A percentile compares a stretch with the other conserved stretches of the same genome.
Conservation (phyloP, 1,140 invertebrate species). For the Drosophila punjabiensis region DNA sequence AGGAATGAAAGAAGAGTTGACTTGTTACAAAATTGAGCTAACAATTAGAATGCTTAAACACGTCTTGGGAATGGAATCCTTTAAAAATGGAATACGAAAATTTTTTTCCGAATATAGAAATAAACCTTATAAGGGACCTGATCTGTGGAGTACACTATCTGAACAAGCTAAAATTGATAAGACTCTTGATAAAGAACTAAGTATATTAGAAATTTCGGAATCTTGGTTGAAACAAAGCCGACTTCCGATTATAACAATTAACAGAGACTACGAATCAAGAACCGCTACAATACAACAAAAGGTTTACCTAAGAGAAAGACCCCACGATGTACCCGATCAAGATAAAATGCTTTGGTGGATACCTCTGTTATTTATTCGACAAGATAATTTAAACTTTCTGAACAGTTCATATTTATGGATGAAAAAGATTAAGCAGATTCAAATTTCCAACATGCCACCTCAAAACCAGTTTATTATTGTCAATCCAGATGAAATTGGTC, state of each 20-base stretch:
- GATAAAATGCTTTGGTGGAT: conserved; percentile 90
- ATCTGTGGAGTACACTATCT: conserved; percentile 92
- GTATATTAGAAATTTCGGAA: conserved; percentile 89
- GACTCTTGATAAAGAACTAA: conserved; percentile 87
- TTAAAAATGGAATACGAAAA: conserved; percentile 90
- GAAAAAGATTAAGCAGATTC: conserved; percentile 86
- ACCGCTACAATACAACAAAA: conserved; percentile 89
- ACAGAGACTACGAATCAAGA: conserved; percentile 89
- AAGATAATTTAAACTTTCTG: conserved; percentile 87
- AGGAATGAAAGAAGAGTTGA: conserved; percentile 90
- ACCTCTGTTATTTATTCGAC: conserved; percentile 87
- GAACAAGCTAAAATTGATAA: conserved; percentile 88
- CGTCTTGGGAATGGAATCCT: conserved; percentile 92
- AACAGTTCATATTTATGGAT: conserved; percentile 88
- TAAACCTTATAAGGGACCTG: conserved; percentile 91
- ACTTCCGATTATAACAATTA: conserved; percentile 92
- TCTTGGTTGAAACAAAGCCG: conserved; percentile 94
- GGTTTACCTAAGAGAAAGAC: conserved; percentile 89
- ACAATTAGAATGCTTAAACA: conserved; percentile 97
- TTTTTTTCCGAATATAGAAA: conserved; percentile 90
- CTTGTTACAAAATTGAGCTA: conserved; percentile 91
- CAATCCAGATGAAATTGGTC: conserved; percentile 93
- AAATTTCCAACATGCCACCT: conserved; percentile 86
- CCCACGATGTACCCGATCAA: conserved; percentile 88
- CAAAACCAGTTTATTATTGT: conserved; percentile 89